Conservation (phyloP, 2,797 vertebrate genomes). For the Vireo griseus region DNA sequence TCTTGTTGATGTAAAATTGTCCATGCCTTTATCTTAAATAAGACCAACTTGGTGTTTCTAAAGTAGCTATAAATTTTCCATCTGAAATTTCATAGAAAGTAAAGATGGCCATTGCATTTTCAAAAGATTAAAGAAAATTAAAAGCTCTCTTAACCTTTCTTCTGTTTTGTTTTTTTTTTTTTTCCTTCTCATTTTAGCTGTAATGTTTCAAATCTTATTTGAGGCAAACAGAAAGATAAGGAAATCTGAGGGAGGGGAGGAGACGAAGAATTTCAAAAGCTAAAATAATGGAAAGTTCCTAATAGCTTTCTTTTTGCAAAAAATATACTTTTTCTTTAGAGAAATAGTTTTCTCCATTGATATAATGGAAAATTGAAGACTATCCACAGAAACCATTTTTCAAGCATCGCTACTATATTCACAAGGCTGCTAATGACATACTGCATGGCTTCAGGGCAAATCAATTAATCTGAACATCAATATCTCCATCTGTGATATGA, state of each 20-base stretch:
- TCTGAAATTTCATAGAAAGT: neutral
- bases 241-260: neutral
- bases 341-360: neutral
- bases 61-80: neutral
- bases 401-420: neutral
- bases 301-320: neutral
- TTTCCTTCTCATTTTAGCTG: neutral
- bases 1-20: neutral
- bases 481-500: conserved; percentile 57
- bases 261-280: neutral
- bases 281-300: neutral
- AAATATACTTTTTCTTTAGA: neutral
- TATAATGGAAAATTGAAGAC: conserved; percentile 3
- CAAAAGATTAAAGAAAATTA: neutral
- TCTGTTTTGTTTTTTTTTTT: neutral
- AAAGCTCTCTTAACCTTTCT: neutral
- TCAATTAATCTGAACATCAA: conserved; percentile 61
- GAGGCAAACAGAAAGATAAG: neutral
- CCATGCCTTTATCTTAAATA: neutral
- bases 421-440: conserved; percentile 34
- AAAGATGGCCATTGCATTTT: neutral
- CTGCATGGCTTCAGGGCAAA: conserved; percentile 48
- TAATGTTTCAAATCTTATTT: neutral
- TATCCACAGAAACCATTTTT: neutral
- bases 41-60: neutral